Evolutionary conservation across 2,797 vertebrate species (phyloP), one percentile per base, ranked within the genome.

Genomic region (Rhadinocentrus ornatus): DNA sequence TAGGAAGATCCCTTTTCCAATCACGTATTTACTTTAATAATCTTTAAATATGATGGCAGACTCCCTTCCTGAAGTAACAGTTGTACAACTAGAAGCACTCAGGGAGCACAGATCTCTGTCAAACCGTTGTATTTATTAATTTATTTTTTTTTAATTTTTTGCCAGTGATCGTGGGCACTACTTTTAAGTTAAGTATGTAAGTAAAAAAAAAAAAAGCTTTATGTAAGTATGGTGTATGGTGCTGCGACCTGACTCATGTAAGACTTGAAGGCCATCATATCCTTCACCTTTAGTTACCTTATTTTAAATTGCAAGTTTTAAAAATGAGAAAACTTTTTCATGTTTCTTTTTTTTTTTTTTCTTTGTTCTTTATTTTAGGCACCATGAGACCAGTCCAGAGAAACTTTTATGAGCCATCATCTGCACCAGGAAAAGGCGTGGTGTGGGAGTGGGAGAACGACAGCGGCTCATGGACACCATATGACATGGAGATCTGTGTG

Each of bases 401-500:
- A 64, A 98, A 96, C 88, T 98, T 99, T 92, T 99, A 97, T 0
- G 97, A 99, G 78, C 97, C 97, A 0, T 98, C 97, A 12, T 99
- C 97, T 0, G 96, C 97, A 0, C 97, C 97, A 0, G 97, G 97
- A 16, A 98, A 98, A 90, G 97, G 97, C 26, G 95, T 98, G 54
- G 96, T 98, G 69, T 99, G 97, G 97, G 97, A 99, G 67, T 99
- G 97, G 97, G 97, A 99, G 90, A 97, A 93, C 2, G 97, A 98
- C 89, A 94, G 89, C 12, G 96, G 94, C 62, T 96, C 96, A 0
- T 99, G 97, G 97, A 98, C 97, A 0, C 95, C 96, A 8, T 99
- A 98, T 3, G 97, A 98, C 92, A 99, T 98, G 96, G 97, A 99
- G 89, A 96, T 99, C 91, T 96, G 97, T 58, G 97, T 99, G 86